Base-by-base conservation (phyloP, 1,140 invertebrate species). In the Zaprionus kolodkinae region DNA sequence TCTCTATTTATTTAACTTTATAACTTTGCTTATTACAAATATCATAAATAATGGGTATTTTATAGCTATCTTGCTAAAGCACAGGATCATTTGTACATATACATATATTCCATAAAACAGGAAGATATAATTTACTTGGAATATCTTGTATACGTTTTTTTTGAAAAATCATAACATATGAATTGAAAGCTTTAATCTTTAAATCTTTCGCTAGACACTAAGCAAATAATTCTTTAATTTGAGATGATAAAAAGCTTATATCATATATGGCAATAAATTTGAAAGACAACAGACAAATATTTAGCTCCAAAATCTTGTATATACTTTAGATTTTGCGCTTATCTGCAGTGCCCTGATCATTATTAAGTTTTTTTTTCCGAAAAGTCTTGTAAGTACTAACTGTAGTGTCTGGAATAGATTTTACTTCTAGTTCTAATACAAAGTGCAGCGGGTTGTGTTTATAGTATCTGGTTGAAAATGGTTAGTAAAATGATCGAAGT, bases 371-470 rank as follows among this genome's bases (percentile, higher is more conserved):
- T 50, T n/a, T n/a, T n/a, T n/a, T n/a, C n/a, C n/a, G n/a, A n/a
- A 10, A 50, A 50, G 11, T 50, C 2, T 21, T 21, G 21, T n/a
- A n/a, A n/a, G n/a, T 21, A 21, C 21, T 21, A 21, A 2, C 69
- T 62, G 60, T 48, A 38, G 17, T 61, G 45, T n/a, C 5, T 54
- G 3, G 17, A 43, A 13, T 30, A 27, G 9, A n/a, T 45, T 48
- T 6, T 38, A 63, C 33, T 48, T 62, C 55, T 56, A 73, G 57
- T 68, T 67, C 9, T 33, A 25, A 11, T 55, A 55, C 25, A 72
- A n/a, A 67, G 72, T 62, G 59, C 40, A n/a, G 43, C 59, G 40
- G 35, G 52, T 55, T 60, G 12, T 50, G 27, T 12, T 11, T 30
- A 40, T 13, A 40, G 13, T 54, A n/a, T 54, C n/a, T 25, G 33